Base-by-base conservation (phyloP, 2,797 vertebrate species). In the Spinibarbus caldwelli region DNA sequence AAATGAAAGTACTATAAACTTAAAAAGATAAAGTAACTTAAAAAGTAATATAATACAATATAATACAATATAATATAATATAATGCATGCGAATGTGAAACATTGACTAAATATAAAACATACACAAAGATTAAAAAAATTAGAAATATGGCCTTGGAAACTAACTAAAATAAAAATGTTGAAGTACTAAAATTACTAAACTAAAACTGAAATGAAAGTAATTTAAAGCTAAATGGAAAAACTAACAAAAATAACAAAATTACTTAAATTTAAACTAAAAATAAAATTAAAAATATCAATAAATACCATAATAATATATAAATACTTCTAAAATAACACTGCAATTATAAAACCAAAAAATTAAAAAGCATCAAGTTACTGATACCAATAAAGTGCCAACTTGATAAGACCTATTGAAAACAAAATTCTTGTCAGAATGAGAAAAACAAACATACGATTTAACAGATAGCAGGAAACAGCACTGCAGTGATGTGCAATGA, bases 401-500 rank as follows among this genome's bases (percentile, higher is more conserved):
- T 67, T 34, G 19, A 21, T 67, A 8, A 68, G 45, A 52, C 47
- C 76, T 78, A 84, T 31, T 31, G 54, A 31, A 78, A 14, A 54
- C 26, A 31, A 19, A 76, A 38, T 15, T 26, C 4, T 6, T 34
- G 41, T 7, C 11, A 23, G 12, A 34, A 34, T 41, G 36, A 78
- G 82, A 26, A 15, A 57, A 85, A 78, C 47, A 84, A 84, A 76
- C 73, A 43, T 5, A 66, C 31, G 8, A 78, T 36, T 78, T 47
- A 23, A 49, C 7, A 1, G 12, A 79, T 52, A 78, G 66, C 38
- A 59, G 66, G 29, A 75, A 57, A 29, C 49, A 64, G 59, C 83
- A 67, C 66, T 87, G 78, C 62, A 62, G 70, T 85, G 78, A 68
- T 75, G 59, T 68, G 78, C 52, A 57, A 67, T 82, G 64, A 14